These are phyloP conservation scores for Spialia ferax DNA, from an alignment of 2,888 invertebrate genomes.

Conservation along the genomic window DNA sequence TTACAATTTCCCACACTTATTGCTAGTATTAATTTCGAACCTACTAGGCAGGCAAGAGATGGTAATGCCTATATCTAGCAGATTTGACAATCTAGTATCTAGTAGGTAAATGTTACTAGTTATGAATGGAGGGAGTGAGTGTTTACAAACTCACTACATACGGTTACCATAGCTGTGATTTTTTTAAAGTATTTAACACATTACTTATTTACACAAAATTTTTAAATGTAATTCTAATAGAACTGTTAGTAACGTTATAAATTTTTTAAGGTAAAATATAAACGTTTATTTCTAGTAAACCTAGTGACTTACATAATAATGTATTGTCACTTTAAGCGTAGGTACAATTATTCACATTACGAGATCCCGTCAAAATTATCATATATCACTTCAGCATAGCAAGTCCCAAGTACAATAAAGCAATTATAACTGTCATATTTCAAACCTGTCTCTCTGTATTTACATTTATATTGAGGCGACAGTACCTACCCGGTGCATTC, in stretches of 20 bases:
- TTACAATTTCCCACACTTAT: no score
- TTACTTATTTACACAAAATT: no score
- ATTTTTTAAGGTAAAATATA: neutral
- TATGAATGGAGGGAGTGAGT: no score
- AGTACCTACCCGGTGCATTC: slow-evolving; percentile 37
- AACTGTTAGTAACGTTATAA: neutral
- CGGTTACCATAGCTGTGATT: no score
- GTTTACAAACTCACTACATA: no score
- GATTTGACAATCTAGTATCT: no score
- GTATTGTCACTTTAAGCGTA: neutral
- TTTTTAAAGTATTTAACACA: no score
- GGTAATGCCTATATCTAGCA: no score
- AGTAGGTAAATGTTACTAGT: no score
- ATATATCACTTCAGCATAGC: slow-evolving; percentile 58
- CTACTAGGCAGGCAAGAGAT: no score
- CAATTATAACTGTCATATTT: slow-evolving; percentile 86
- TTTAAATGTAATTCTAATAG: neutral
- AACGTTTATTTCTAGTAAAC: neutral
- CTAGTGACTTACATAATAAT: neutral
- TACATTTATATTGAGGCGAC: slow-evolving; percentile 83
- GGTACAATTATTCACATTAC: neutral
- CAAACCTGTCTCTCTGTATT: slow-evolving; percentile 69
- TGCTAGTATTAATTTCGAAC: no score
- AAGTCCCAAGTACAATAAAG: slow-evolving; percentile 78
- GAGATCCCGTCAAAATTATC: slow-evolving; percentile 60